Evolutionary conservation across 1,140 invertebrate species (phyloP), one percentile per base, ranked within the genome.

Genomic region (Sycophila sp.): DNA sequence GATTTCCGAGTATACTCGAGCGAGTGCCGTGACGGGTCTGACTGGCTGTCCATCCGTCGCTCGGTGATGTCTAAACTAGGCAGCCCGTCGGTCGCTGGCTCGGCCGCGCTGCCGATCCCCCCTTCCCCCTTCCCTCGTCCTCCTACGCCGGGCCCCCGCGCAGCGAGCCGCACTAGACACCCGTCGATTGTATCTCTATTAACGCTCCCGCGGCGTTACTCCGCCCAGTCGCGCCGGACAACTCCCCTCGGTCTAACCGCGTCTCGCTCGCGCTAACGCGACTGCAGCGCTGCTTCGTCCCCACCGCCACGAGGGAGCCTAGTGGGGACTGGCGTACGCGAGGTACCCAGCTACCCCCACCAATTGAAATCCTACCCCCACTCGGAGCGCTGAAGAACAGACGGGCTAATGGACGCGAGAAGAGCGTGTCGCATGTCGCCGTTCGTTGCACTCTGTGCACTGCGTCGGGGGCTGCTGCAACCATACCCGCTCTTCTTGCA

Each of bases 161-260:
- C 38, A 36, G 24, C 24, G 78, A 81, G 80, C 73, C 81, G 79
- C 80, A 83, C 81, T 81, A 84, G 83, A 83, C 85, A 83, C 80
- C 79, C 81, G 38, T 83, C 81, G 85, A 85, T 86, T 85, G 84
- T 85, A 86, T 86, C 85, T 86, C 83, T 86, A 86, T 86, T 85
- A 86, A 85, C 80, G 77, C 74, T 79, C 72, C 68, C 69, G 75
- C 72, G 58, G 26, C 26, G 2, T 79, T 40, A 72, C 76, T 78
- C 83, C 84, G 81, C 84, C 84, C 73, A 80, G 71, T 65, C 47
- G 4, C 1, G 47, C 11, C 24, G 22, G 15, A 26, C 26, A 5
- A 22, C 70, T 63, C 64, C 67, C 59, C 45, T 34, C 19, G 11
- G 10, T 8, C 26, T 60, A 19, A 22, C 24, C 45, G 2, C 19